Evolutionary conservation across 2,797 vertebrate species (phyloP).

Genomic region (Eleutherodactylus coqui): DNA sequence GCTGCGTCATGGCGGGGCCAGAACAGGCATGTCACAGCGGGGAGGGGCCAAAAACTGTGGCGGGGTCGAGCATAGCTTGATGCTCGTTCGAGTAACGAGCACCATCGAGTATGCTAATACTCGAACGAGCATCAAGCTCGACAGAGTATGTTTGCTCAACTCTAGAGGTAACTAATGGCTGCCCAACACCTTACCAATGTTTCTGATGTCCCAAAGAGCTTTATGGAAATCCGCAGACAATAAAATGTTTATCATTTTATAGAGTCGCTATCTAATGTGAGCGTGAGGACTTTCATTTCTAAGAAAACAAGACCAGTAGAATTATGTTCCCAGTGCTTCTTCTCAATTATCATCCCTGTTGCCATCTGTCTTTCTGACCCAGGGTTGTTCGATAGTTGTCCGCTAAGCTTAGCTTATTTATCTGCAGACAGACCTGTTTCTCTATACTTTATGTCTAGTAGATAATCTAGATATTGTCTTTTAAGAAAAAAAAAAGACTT

Average conservation of each 20-base stretch:
- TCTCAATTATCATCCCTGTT: neutral
- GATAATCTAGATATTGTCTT: slow-evolving; percentile 28
- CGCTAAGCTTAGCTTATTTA: neutral
- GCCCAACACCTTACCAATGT: too few species aligned
- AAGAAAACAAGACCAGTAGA: neutral
- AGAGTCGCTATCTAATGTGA: neutral
- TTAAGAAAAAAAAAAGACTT: slow-evolving; percentile 20
- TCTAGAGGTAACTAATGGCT: too few species aligned
- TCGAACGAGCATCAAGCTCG: too few species aligned
- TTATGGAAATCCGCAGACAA: neutral
- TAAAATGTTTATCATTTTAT: neutral
- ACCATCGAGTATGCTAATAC: too few species aligned
- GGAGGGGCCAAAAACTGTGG: too few species aligned
- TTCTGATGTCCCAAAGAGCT: too few species aligned
- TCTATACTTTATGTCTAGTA: neutral
- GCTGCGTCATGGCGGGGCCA: too few species aligned
- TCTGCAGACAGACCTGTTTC: neutral
- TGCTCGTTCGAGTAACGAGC: too few species aligned
- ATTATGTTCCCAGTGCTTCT: neutral
- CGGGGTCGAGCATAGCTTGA: too few species aligned
- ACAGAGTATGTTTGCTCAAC: too few species aligned
- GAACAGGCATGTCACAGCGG: too few species aligned
- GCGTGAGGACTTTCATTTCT: neutral
- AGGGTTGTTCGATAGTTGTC: neutral
- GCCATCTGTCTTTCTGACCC: neutral